Conservation (phyloP, 2,888 invertebrate species). For the Podotricha telesiphe region DNA sequence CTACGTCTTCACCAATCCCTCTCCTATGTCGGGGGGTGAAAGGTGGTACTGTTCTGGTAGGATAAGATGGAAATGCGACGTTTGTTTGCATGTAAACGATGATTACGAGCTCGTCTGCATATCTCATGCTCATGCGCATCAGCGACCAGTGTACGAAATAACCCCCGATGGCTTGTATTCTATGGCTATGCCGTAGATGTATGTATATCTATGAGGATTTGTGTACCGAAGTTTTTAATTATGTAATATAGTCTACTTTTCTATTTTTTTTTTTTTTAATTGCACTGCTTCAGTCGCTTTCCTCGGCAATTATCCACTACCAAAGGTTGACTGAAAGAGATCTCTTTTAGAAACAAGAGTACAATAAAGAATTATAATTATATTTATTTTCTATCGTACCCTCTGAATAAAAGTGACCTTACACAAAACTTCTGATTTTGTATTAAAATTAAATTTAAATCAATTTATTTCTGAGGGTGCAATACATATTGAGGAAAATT, state of each 20-base stretch:
- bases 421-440: too few relatives aligned
- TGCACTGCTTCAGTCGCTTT: too few relatives aligned
- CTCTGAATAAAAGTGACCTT: background rate
- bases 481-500: background rate
- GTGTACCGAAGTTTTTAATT: too few relatives aligned
- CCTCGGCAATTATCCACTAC: too few relatives aligned
- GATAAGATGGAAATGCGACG: conserved; percentile 65
- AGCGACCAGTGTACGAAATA: conserved; percentile 67
- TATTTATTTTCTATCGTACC: too few relatives aligned
- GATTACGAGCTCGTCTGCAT: conserved; percentile 76
- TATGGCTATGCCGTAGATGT: conserved; percentile 28
- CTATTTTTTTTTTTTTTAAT: too few relatives aligned
- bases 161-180: conserved; percentile 66
- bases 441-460: too few relatives aligned
- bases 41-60: conserved; percentile 77
- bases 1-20: conserved; percentile 73
- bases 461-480: background rate
- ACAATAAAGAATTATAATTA: too few relatives aligned
- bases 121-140: conserved; percentile 69
- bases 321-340: too few relatives aligned
- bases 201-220: too few relatives aligned
- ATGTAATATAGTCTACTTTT: too few relatives aligned
- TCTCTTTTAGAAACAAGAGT: too few relatives aligned
- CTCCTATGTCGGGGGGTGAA: conserved; percentile 73
- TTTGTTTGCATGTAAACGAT: conserved; percentile 75